Conservation (phyloP, 2,797 vertebrate species). For the Rhyacichthys aspro region DNA sequence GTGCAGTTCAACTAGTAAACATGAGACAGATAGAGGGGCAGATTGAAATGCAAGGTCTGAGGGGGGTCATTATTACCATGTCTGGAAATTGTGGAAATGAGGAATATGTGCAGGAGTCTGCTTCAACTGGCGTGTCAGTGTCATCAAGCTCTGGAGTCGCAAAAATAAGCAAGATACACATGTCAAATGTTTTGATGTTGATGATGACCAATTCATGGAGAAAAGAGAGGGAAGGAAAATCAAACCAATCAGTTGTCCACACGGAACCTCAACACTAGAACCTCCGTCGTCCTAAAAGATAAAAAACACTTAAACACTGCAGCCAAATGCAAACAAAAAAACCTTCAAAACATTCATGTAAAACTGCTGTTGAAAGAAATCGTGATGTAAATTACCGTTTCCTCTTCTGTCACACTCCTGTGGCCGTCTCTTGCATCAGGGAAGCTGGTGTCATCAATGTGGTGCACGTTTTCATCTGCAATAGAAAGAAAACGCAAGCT, state of each 20-base stretch:
- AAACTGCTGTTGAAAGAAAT: conserved; percentile 1
- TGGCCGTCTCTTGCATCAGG: neutral
- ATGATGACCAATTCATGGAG: neutral
- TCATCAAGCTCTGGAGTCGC: neutral
- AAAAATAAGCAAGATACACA: neutral
- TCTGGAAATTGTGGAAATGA: conserved; percentile 6
- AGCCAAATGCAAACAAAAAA: neutral
- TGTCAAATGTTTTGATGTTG: neutral
- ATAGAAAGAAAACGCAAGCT: neutral
- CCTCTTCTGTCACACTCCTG: conserved; percentile 1
- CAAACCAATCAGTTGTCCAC: conserved; percentile 9
- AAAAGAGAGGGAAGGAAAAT: neutral
- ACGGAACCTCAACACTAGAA: neutral
- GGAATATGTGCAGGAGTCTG: neutral
- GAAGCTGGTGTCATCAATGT: neutral
- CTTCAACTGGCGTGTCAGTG: neutral
- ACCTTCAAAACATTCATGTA: neutral
- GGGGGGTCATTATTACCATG: conserved; percentile 29
- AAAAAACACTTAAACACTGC: no score
- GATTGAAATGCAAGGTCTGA: no score
- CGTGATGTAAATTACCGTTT: conserved; percentile 2
- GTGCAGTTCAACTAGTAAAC: no score
- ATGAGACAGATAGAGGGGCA: no score
- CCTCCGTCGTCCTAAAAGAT: neutral
- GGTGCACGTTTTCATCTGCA: neutral